These are phyloP conservation scores for Hirundichthys speculiger DNA, from an alignment of 2,113 vertebrate genomes.

Conservation along the genomic window DNA sequence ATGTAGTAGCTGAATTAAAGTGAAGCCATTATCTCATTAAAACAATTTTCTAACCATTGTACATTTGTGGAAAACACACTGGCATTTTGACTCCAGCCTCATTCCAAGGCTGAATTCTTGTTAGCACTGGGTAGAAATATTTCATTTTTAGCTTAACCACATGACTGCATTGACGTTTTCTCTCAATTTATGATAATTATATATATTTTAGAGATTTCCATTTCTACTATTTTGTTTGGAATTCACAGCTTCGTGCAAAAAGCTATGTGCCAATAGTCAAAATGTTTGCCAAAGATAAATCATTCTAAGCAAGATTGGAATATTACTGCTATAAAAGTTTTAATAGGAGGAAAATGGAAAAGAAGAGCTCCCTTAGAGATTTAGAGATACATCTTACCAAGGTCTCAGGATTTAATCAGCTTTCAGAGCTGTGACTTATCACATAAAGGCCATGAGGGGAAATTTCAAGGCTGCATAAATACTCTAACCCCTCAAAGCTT, in stretches of 20 bases:
- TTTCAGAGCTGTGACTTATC: not conserved
- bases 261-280: not conserved
- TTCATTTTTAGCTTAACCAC: too few relatives aligned
- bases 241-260: not conserved
- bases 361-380: not conserved
- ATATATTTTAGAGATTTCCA: too few relatives aligned
- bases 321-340: too few relatives aligned
- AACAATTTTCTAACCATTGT: conserved; percentile 17
- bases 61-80: conserved; percentile 25
- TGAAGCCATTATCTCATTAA: conserved; percentile 34
- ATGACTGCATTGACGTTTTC: too few relatives aligned
- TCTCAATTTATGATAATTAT: too few relatives aligned
- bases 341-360: too few relatives aligned
- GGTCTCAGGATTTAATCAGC: not conserved
- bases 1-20: conserved; percentile 50
- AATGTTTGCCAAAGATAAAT: not conserved
- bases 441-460: not conserved
- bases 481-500: too few relatives aligned
- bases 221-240: conserved; percentile 4
- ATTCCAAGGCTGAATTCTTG: too few relatives aligned
- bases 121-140: too few relatives aligned
- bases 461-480: not conserved
- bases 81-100: too few relatives aligned
- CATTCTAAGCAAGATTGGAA: too few relatives aligned
- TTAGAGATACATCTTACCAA: not conserved